These are phyloP conservation scores for Carpatolechia fugitivella DNA, from an alignment of 2,888 invertebrate species.

Conservation along the genomic window DNA sequence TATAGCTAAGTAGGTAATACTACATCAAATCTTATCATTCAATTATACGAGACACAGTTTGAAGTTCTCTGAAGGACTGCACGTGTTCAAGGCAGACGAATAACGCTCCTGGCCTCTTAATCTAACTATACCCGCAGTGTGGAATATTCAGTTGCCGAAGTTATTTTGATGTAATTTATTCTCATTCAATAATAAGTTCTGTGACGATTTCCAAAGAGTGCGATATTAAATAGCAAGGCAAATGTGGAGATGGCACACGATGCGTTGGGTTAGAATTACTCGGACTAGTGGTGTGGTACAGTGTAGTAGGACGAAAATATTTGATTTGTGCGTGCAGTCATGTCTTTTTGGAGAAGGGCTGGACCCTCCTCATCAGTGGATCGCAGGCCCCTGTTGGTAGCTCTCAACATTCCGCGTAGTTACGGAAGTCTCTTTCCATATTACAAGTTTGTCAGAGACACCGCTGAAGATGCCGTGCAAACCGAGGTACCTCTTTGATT, in stretches of 20 bases:
- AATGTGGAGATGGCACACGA: conserved; percentile 58
- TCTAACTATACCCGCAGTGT: background rate
- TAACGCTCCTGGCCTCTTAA: background rate
- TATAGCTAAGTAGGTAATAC: background rate
- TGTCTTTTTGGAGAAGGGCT: conserved; percentile 46
- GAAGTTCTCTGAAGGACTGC: background rate
- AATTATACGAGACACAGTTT: conserved; percentile 2
- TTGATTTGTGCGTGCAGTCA: conserved; percentile 21
- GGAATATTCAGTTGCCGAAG: background rate
- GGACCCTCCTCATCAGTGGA: conserved; percentile 52
- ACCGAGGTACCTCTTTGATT: conserved; percentile 46
- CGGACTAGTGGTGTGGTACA: conserved; percentile 43
- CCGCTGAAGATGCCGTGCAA: conserved; percentile 54
- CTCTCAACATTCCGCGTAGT: conserved; percentile 70
- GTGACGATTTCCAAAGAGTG: conserved; percentile 1
- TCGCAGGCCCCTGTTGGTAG: conserved; percentile 60
- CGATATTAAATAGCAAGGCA: conserved; percentile 17
- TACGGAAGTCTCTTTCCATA: conserved; percentile 82
- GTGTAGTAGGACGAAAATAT: conserved; percentile 24
- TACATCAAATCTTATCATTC: conserved; percentile 12
- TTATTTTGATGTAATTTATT: background rate
- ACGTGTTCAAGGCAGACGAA: background rate
- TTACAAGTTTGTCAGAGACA: conserved; percentile 79
- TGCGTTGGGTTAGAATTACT: conserved; percentile 41
- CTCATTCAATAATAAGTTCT: background rate